Evolutionary conservation across 2,113 vertebrate species (phyloP).

Genomic region (Salvator merianae): DNA sequence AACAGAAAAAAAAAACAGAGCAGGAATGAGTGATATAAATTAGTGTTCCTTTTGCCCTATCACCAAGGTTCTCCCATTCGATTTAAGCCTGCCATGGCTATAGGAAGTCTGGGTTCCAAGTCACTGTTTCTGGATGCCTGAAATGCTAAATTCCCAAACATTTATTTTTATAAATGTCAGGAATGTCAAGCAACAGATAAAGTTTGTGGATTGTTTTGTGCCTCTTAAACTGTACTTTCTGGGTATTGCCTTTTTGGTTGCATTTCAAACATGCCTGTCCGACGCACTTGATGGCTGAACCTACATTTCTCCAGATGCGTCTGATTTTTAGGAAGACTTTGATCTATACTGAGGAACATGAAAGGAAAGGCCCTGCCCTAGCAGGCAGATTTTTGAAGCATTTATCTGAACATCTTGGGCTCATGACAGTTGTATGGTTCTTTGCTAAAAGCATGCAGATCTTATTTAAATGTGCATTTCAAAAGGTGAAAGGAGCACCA

Average conservation of each 20-base stretch:
- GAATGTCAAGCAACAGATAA: too few relatives aligned
- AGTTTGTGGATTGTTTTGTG: too few relatives aligned
- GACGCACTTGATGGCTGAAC: background rate
- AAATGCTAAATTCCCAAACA: too few relatives aligned
- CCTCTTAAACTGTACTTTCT: too few relatives aligned
- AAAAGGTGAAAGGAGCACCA: background rate
- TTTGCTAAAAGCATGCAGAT: background rate
- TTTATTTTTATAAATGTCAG: too few relatives aligned
- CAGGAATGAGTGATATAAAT: too few relatives aligned
- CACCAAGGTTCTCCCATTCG: too few relatives aligned
- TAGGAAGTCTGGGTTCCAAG: too few relatives aligned
- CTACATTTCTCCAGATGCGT: background rate
- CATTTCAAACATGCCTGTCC: background rate
- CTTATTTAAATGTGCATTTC: background rate
- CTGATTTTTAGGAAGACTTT: slow-evolving; percentile 5
- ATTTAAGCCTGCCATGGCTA: too few relatives aligned
- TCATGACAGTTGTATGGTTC: background rate
- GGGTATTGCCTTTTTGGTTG: background rate
- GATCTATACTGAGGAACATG: background rate
- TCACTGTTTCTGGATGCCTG: too few relatives aligned
- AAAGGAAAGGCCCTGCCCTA: background rate
- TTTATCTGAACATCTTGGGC: slow-evolving; percentile 10
- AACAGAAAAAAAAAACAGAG: too few relatives aligned
- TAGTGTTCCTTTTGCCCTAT: too few relatives aligned
- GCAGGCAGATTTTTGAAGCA: background rate